Base-by-base conservation (phyloP, 2,888 invertebrate species). In the Malthinus flaveolus region DNA sequence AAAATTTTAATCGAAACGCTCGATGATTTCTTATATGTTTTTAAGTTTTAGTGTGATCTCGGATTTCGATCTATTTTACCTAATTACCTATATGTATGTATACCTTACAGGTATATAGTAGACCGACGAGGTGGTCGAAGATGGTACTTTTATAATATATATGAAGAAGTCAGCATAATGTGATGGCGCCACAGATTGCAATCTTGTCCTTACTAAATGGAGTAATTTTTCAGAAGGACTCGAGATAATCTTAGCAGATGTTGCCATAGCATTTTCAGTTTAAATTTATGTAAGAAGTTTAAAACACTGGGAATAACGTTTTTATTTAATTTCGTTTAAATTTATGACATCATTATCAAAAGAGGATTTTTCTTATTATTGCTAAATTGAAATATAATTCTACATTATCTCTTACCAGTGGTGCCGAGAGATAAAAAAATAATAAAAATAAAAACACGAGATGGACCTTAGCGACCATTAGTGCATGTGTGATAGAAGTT, bases 351-450 rank as follows among this genome's bases (percentile, higher is more conserved):
- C 23, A 47, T 47, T 52, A 23, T 35, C 32, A 42, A 44, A 23
- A 1, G 23, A 15, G 15, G 39, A 42, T 42, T n/a, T 42, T 15
- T 9, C 39, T 42, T 23, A 54, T 53, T 56, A 47, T 45, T 50
- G 54, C 61, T 61, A 71, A 74, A 75, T 74, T 74, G 75, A 75
- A 75, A 74, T 69, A 73, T 75, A 75, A 75, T 75, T 72, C 72
- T 62, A 63, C 66, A 68, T 70, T 72, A 69, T 66, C 66, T 63
- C 23, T 23, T 23, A 64, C 63, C 70, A 71, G 72, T 74, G 74
- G 68, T 64, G 67, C 67, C 69, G 68, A 63, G 64, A 73, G 74
- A 73, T 74, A 74, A 74, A 75, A 73, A 74, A 72, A 74, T 72
- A 72, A 74, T 74, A 72, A 74, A 71, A 72, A 73, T 71, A 74